Conservation (phyloP, 2,888 invertebrate species). For the Protonemura montana region DNA sequence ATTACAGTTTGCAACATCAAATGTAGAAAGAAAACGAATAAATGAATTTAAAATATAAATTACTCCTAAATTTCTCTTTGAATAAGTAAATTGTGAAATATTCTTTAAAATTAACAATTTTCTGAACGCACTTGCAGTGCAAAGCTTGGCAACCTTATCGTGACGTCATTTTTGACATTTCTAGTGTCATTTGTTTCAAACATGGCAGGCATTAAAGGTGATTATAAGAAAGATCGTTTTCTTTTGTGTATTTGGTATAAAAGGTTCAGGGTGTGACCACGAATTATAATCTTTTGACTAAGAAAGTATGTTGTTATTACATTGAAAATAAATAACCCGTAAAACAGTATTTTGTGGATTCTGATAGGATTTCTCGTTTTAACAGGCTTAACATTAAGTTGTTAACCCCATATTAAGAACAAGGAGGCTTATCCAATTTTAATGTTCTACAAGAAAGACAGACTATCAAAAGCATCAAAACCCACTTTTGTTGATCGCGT, state of each 20-base stretch:
- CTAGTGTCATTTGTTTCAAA: conserved; percentile 40
- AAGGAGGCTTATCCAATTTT: too few species aligned
- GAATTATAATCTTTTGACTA: background rate
- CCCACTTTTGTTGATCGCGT: too few species aligned
- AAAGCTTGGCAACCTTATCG: background rate
- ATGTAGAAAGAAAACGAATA: background rate
- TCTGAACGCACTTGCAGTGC: conserved; percentile 8
- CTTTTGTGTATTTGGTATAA: background rate
- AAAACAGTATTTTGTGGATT: too few species aligned
- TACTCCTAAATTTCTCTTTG: background rate
- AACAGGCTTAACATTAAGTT: conserved; percentile 9
- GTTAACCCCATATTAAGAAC: conserved; percentile 13
- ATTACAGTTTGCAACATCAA: too few species aligned
- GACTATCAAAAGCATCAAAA: too few species aligned
- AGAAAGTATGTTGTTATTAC: too few species aligned
- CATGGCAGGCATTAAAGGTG: conserved; percentile 60
- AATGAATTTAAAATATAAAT: background rate
- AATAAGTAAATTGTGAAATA: background rate
- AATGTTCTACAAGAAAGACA: too few species aligned
- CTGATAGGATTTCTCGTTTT: too few species aligned
- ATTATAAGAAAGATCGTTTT: conserved; percentile 47
- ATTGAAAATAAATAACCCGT: too few species aligned
- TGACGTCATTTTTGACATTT: conserved; percentile 22
- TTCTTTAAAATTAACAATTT: background rate
- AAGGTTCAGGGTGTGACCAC: background rate